These are phyloP conservation scores for Copsychus sechellarum DNA, from an alignment of 2,113 vertebrate genomes.

Conservation along the genomic window DNA sequence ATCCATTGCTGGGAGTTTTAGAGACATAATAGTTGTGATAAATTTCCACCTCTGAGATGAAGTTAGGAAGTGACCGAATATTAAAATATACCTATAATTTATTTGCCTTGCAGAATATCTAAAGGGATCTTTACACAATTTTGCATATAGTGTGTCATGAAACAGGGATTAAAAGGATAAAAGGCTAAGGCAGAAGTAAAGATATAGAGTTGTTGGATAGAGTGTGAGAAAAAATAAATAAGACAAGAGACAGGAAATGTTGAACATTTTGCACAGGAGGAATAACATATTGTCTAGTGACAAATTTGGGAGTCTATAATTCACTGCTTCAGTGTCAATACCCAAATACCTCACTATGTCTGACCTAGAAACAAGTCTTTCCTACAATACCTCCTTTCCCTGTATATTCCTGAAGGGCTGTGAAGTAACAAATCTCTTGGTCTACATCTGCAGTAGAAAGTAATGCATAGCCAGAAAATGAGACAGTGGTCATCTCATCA, in stretches of 20 bases:
- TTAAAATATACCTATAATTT: not conserved
- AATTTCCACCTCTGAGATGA: not conserved
- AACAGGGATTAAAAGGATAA: not conserved
- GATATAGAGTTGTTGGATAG: not conserved
- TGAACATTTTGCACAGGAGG: not conserved
- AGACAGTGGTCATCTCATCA: not conserved
- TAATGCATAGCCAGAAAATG: not conserved
- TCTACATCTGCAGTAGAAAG: not conserved
- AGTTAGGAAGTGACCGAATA: not conserved
- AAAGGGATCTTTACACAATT: not conserved
- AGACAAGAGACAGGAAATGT: not conserved
- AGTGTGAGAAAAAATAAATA: not conserved
- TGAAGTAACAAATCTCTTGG: not conserved
- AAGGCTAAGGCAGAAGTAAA: not conserved
- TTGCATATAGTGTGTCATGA: not conserved
- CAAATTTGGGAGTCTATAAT: not conserved
- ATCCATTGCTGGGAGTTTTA: not conserved
- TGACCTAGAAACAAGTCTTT: not conserved
- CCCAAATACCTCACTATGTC: fast-evolving
- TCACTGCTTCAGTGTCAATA: not conserved
- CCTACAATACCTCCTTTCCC: not conserved
- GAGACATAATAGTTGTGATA: not conserved
- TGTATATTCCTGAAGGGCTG: not conserved
- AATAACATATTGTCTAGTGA: not conserved
- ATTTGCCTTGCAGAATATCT: not conserved